Percentiles rank a stretch among this genome's conserved stretches.
Evolutionary conservation across 2,113 vertebrate genomes (phyloP).

Genomic region (Cercopithecus mona): DNA sequence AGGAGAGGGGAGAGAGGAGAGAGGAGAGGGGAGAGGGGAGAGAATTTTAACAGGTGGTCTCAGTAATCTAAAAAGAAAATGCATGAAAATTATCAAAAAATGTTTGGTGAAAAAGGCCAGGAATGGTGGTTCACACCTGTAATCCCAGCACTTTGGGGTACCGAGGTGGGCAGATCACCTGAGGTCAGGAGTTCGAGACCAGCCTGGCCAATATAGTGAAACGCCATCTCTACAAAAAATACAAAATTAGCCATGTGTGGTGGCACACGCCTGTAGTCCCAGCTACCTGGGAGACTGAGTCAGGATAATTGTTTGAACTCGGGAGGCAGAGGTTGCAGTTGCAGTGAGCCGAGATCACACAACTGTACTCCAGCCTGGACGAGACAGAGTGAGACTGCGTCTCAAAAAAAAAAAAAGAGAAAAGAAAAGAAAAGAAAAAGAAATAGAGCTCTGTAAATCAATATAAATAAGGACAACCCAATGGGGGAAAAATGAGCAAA

Average conservation of each 20-base stretch:
- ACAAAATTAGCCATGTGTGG: not conserved
- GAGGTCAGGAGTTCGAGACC: not conserved
- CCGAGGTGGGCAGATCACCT: not conserved
- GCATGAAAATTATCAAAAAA: not conserved
- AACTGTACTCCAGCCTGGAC: not conserved
- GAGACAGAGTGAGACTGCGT: not conserved
- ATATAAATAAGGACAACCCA: not conserved
- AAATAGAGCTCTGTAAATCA: not conserved
- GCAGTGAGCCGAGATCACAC: too few species aligned
- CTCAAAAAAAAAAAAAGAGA: not conserved
- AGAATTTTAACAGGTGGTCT: not conserved
- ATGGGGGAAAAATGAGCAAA: not conserved
- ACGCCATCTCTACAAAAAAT: not conserved
- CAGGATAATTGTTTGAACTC: not conserved
- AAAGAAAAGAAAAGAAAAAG: too few species aligned
- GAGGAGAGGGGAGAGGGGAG: too few species aligned
- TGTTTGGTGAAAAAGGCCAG: not conserved
- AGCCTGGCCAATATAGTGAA: not conserved
- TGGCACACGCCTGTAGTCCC: not conserved
- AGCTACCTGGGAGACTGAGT: not conserved
- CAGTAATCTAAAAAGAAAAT: not conserved
- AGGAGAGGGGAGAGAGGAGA: fast-evolving
- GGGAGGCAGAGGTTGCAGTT: not conserved
- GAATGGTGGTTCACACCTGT: not conserved
- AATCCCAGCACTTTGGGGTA: not conserved